phyloP scores from a whole-genome alignment of 92 coral and sea anemone species.

The Parazoanthus swiftii region DNA sequence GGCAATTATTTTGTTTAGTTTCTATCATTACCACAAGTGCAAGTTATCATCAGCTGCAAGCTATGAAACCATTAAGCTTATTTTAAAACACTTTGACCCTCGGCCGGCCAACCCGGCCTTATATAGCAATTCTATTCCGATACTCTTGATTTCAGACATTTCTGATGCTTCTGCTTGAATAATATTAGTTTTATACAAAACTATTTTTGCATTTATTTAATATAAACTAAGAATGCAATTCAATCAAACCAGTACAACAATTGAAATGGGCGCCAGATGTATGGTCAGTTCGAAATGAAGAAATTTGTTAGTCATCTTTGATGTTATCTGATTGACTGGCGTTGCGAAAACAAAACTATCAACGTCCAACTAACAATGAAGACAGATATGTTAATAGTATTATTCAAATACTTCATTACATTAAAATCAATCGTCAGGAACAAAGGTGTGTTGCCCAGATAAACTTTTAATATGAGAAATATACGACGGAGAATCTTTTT shows the following conservation, averaged over 20 bases:
- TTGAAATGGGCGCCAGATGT: neutral
- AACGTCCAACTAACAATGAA: neutral
- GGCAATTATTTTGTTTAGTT: neutral
- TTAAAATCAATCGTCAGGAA: neutral
- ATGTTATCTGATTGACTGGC: neutral
- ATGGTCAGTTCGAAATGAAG: neutral
- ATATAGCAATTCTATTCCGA: slow-evolving; percentile 4
- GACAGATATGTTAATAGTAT: neutral
- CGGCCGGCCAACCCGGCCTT: neutral
- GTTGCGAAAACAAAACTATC: neutral
- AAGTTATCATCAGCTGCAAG: neutral
- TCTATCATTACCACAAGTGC: slow-evolving; percentile 12
- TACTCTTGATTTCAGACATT: neutral
- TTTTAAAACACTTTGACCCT: neutral
- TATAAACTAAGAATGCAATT: too few relatives aligned
- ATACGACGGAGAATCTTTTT: too few relatives aligned
- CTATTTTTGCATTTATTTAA: neutral
- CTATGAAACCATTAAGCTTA: neutral
- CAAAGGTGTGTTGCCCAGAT: neutral
- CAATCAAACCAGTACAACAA: neutral
- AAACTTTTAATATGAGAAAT: too few relatives aligned
- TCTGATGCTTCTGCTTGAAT: neutral
- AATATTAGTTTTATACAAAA: neutral
- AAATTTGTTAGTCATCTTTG: too few relatives aligned
- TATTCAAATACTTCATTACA: neutral